Evolutionary conservation across 2,113 vertebrate genomes (phyloP).

Genomic region (Malurus alboscapulatus): DNA sequence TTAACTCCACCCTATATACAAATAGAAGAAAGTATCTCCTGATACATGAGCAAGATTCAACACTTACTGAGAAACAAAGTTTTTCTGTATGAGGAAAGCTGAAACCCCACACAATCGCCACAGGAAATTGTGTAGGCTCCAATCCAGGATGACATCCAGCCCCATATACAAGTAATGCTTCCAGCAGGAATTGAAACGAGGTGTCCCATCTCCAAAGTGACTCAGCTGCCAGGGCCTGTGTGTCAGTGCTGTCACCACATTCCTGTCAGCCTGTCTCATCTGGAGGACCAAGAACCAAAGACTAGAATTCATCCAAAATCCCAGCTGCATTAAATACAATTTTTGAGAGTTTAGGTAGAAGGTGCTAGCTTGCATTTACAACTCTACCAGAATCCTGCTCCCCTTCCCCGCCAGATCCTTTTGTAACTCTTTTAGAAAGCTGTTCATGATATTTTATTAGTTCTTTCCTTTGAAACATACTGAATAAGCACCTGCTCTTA

Average conservation of each 20-base stretch:
- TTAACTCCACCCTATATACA: not conserved
- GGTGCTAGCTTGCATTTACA: not conserved
- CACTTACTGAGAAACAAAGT: conserved; percentile 90
- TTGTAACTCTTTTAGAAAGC: not conserved
- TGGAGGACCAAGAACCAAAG: conserved; percentile 52
- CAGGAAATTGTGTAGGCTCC: conserved; percentile 87
- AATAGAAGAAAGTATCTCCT: not conserved
- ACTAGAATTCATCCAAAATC: not conserved
- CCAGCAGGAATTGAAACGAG: conserved; percentile 76
- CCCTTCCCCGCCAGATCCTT: not conserved
- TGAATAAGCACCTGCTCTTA: not conserved
- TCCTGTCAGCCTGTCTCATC: conserved; percentile 90
- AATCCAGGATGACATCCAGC: conserved; percentile 87
- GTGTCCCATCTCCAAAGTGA: conserved; percentile 79
- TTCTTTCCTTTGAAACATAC: not conserved
- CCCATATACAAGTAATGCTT: conserved; percentile 77
- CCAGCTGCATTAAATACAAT: not conserved
- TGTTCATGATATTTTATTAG: not conserved
- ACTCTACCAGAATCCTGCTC: not conserved
- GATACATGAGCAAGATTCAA: not conserved
- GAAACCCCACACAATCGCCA: conserved; percentile 92
- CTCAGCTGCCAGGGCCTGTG: conserved; percentile 92
- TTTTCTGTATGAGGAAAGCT: conserved; percentile 91
- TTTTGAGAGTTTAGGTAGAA: not conserved
- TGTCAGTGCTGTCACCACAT: conserved; percentile 90